Percentiles rank a stretch among this genome's conserved stretches.
Evolutionary conservation across 2,113 vertebrate genomes (phyloP).

Genomic region (Hemibagrus wyckioides): DNA sequence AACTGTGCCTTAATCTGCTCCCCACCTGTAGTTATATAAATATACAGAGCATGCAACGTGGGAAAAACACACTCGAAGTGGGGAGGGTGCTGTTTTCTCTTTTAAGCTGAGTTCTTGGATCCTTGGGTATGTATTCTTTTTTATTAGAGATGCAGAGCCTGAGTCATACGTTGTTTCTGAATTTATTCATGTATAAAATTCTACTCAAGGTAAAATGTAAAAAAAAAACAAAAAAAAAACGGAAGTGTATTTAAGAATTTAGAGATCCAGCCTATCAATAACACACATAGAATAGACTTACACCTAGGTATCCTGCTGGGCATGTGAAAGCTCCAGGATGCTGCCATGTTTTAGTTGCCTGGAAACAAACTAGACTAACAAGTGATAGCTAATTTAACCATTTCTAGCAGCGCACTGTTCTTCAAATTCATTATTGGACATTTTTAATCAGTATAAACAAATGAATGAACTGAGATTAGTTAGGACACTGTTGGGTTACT

Average conservation of each 20-base stretch:
- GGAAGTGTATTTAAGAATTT: background rate
- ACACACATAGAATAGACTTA: background rate
- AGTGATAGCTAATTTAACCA: background rate
- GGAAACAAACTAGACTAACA: constrained; percentile 1
- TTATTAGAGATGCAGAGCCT: background rate
- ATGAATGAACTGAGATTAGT: background rate
- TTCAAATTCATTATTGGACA: background rate
- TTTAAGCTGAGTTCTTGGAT: background rate
- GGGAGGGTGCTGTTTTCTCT: background rate
- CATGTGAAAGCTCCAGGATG: background rate
- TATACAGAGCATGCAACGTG: background rate
- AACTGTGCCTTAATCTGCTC: constrained; percentile 7
- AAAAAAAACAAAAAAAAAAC: no score
- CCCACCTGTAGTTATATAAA: constrained; percentile 35
- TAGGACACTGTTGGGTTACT: background rate
- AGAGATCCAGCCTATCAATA: background rate
- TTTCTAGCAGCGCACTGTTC: background rate
- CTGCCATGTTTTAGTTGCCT: background rate
- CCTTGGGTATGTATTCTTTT: background rate
- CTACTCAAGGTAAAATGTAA: background rate
- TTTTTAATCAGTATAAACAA: background rate
- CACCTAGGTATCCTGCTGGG: background rate
- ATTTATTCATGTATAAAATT: background rate
- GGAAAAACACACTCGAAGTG: background rate
- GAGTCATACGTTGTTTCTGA: background rate